These are phyloP conservation scores for Tanypteryx hageni DNA, from an alignment of 2,888 invertebrate species.

Conservation along the genomic window DNA sequence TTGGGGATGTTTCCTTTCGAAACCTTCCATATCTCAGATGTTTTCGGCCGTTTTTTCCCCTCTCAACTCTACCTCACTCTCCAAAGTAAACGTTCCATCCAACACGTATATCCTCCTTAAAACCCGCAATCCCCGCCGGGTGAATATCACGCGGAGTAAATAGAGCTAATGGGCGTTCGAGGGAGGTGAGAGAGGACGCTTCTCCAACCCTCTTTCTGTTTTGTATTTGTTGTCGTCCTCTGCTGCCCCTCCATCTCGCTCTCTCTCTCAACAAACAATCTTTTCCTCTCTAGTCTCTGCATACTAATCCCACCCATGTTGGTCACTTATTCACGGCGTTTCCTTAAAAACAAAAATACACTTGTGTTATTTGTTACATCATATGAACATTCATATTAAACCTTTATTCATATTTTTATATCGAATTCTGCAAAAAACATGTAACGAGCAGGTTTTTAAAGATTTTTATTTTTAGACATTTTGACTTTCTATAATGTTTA, in stretches of 20 bases:
- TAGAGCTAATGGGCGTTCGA: conserved; percentile 19
- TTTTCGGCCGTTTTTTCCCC: background rate
- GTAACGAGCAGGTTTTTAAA: too few relatives aligned
- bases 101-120: background rate
- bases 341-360: too few relatives aligned
- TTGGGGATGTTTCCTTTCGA: background rate
- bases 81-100: background rate
- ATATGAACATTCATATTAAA: too few relatives aligned
- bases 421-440: too few relatives aligned
- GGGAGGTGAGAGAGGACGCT: background rate
- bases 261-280: background rate
- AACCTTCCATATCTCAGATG: background rate
- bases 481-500: too few relatives aligned
- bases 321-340: too few relatives aligned
- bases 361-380: too few relatives aligned
- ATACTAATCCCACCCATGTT: too few relatives aligned
- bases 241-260: background rate
- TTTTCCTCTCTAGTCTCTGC: background rate
- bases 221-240: background rate
- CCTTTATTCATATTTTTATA: too few relatives aligned
- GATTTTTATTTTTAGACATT: too few relatives aligned
- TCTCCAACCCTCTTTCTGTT: background rate
- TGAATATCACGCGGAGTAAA: background rate
- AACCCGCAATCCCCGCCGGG: background rate
- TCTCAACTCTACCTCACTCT: background rate